A percentile compares a stretch with the other conserved stretches of the same genome.
Conservation (phyloP, 2,888 invertebrate species). For the Zeuzera pyrina region DNA sequence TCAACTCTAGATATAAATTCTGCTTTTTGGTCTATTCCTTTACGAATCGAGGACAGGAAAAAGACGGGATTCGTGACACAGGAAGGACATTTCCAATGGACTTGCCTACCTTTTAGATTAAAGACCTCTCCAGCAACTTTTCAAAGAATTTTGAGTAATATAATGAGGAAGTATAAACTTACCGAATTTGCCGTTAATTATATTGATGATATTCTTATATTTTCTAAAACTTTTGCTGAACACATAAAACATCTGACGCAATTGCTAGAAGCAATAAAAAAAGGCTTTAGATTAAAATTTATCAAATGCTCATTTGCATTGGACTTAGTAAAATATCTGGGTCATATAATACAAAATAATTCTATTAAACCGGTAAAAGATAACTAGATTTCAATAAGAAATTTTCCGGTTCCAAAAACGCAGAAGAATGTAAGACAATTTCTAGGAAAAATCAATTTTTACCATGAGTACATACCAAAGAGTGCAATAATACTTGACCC, state of each 20-base stretch:
- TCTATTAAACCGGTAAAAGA: background rate
- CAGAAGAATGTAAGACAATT: background rate
- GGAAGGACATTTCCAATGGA: slow-evolving; percentile 14
- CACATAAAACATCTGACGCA: slow-evolving; percentile 13
- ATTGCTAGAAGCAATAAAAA: slow-evolving; percentile 7
- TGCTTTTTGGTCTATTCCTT: slow-evolving; percentile 38
- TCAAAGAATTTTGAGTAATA: slow-evolving; percentile 27
- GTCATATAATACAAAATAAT: background rate
- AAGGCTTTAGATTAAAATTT: slow-evolving; percentile 4
- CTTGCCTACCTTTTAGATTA: slow-evolving; percentile 33
- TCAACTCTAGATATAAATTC: slow-evolving; percentile 32
- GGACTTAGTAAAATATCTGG: background rate
- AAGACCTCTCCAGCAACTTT: slow-evolving; percentile 36
- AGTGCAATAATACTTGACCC: background rate
- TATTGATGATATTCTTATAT: too few relatives aligned
- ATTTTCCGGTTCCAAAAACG: background rate
- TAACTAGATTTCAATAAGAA: background rate
- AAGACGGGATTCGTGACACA: slow-evolving; percentile 29
- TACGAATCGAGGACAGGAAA: slow-evolving; percentile 25
- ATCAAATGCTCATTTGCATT: background rate
- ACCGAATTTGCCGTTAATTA: slow-evolving; percentile 10
- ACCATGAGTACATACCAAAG: background rate
- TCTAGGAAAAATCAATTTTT: too few relatives aligned
- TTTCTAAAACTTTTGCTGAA: slow-evolving; percentile 11
- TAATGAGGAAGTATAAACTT: slow-evolving; percentile 18